phyloP scores from a whole-genome alignment of 2,113 vertebrate genomes.

The Phalacrocorax pelagicus region DNA sequence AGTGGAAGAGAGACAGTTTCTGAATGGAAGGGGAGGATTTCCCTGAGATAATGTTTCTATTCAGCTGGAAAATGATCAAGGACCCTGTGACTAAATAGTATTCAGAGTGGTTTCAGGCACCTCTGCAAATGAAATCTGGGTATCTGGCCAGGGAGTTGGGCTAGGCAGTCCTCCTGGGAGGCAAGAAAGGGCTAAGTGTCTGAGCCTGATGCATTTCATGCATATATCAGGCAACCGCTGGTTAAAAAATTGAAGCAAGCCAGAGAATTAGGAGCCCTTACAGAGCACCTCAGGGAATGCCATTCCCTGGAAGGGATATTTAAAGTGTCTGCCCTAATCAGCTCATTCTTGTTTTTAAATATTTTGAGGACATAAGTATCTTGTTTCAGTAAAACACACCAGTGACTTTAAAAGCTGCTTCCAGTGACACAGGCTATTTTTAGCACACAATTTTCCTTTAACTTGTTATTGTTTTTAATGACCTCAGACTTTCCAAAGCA shows the following conservation, averaged over 20 bases:
- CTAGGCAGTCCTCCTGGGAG: background rate
- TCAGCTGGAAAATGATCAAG: background rate
- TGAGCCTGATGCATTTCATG: background rate
- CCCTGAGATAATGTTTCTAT: background rate
- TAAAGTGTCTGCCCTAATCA: background rate
- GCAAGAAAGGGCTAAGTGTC: background rate
- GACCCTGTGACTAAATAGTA: background rate
- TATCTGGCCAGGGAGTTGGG: background rate
- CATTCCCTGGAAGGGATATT: background rate
- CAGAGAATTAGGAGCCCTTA: background rate
- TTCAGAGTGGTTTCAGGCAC: background rate
- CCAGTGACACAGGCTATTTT: background rate
- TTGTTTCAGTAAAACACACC: background rate
- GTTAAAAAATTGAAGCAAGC: background rate
- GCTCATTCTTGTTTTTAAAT: background rate
- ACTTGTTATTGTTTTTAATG: constrained; percentile 1
- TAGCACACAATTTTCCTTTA: background rate
- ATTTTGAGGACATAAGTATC: background rate
- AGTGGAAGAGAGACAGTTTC: background rate
- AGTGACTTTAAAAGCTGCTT: background rate
- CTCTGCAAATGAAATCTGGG: background rate
- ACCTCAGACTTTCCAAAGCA: background rate
- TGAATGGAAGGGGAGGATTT: background rate
- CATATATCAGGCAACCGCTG: rapidly evolving
- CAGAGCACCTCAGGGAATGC: background rate